These are phyloP conservation scores for Rhamnusium bicolor DNA, from an alignment of 2,888 invertebrate genomes.

Conservation along the genomic window DNA sequence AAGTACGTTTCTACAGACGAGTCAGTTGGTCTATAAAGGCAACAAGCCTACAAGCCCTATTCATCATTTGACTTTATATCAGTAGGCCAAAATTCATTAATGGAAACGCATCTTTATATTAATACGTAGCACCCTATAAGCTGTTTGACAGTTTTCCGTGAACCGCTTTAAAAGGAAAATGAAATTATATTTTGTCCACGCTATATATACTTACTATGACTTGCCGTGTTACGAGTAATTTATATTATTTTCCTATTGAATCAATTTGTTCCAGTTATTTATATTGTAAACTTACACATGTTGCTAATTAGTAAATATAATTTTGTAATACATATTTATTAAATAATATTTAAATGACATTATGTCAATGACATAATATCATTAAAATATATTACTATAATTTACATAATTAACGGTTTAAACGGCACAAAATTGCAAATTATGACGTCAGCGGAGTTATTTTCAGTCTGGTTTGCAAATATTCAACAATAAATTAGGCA, in stretches of 20 bases:
- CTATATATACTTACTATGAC: background rate
- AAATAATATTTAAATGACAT: background rate
- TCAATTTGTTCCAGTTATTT: background rate
- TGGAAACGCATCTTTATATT: too few relatives aligned
- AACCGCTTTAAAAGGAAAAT: too few relatives aligned
- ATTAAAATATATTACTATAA: background rate
- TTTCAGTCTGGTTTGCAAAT: background rate
- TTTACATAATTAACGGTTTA: background rate
- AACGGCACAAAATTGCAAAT: background rate
- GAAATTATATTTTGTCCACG: background rate
- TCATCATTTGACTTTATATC: too few relatives aligned
- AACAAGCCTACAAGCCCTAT: too few relatives aligned
- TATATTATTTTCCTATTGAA: background rate
- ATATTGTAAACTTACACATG: background rate
- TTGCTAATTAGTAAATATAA: background rate
- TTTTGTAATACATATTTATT: background rate
- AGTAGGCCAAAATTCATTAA: too few relatives aligned
- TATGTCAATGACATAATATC: background rate
- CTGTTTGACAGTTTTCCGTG: too few relatives aligned
- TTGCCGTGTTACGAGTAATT: background rate
- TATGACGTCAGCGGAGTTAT: background rate
- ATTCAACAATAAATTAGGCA: background rate
- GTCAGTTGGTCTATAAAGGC: too few relatives aligned
- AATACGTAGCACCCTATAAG: too few relatives aligned
- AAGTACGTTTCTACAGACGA: too few relatives aligned